phyloP scores from a whole-genome alignment of 1,140 invertebrate genomes.

The Drosophila subobscura region DNA sequence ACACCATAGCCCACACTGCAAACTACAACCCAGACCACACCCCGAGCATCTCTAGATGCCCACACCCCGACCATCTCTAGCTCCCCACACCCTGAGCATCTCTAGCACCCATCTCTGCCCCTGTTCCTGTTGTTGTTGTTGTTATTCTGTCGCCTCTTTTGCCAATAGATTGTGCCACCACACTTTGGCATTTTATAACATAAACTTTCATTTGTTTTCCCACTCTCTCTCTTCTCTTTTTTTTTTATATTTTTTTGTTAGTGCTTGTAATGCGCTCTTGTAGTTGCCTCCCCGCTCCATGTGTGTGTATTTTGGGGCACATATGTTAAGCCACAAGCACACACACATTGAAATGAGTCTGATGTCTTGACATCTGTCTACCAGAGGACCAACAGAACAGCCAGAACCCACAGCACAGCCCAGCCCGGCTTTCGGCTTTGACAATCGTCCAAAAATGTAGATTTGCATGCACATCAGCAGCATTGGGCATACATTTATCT shows the following conservation, averaged over 20 bases:
- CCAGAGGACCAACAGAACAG: slow-evolving; percentile 15
- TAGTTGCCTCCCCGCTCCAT: slow-evolving; percentile 25
- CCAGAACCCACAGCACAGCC: background rate
- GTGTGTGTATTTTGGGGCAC: slow-evolving; percentile 26
- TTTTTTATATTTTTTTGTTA: slow-evolving; percentile 37
- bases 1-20: background rate
- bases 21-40: background rate
- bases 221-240: slow-evolving; percentile 46
- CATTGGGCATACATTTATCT: slow-evolving; percentile 77
- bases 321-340: slow-evolving; percentile 55
- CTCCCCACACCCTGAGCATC: no score
- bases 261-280: slow-evolving; percentile 69
- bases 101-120: background rate
- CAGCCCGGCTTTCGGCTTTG: slow-evolving; percentile 30
- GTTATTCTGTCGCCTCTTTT: slow-evolving; percentile 35
- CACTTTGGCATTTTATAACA: slow-evolving; percentile 82
- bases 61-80: background rate
- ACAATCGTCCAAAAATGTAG: slow-evolving; percentile 75
- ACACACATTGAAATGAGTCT: slow-evolving; percentile 51
- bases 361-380: slow-evolving; percentile 80
- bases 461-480: slow-evolving; percentile 80
- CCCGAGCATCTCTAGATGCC: no score
- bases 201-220: slow-evolving; percentile 80
- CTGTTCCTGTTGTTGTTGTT: slow-evolving; percentile 27
- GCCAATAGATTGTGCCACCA: slow-evolving; percentile 75